These are phyloP conservation scores for Lepus europaeus DNA, from an alignment of 2,113 vertebrate genomes.

Conservation along the genomic window DNA sequence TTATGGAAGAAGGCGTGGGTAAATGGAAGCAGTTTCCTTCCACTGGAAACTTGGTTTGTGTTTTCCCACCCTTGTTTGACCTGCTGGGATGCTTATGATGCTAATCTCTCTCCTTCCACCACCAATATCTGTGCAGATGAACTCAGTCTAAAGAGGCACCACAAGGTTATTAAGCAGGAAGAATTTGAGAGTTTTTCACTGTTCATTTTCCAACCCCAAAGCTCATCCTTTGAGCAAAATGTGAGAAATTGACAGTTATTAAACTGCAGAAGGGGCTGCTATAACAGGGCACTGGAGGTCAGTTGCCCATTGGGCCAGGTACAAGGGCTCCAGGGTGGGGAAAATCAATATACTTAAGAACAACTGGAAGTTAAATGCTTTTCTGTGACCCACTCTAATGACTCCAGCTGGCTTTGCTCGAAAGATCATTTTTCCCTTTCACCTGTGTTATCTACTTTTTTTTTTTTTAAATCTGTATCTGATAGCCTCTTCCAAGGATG, in stretches of 20 bases:
- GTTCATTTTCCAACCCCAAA: conserved; percentile 27
- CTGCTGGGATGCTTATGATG: not conserved
- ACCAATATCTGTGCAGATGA: not conserved
- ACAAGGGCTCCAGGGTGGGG: not conserved
- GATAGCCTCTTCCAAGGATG: conserved; percentile 41
- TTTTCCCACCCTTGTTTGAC: not conserved
- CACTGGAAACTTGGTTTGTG: conserved; percentile 4
- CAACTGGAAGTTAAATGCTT: conserved; percentile 72
- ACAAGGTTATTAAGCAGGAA: not conserved
- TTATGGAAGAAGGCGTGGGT: not conserved
- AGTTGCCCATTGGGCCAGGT: conserved; percentile 12
- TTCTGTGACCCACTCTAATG: conserved; percentile 69
- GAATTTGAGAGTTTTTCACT: not conserved
- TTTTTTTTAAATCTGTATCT: conserved; percentile 50
- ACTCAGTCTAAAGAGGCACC: not conserved
- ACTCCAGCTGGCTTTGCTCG: conserved; percentile 55
- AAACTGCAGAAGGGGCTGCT: conserved; percentile 27
- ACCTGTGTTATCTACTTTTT: conserved; percentile 55
- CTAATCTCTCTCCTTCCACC: not conserved
- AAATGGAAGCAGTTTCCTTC: not conserved
- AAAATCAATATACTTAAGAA: conserved; percentile 66
- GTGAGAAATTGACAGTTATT: conserved; percentile 56
- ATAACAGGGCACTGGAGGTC: conserved; percentile 26
- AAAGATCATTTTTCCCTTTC: conserved; percentile 68
- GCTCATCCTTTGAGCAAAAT: not conserved